Conservation (phyloP, 2,888 invertebrate species). For the Agrochola litura region DNA sequence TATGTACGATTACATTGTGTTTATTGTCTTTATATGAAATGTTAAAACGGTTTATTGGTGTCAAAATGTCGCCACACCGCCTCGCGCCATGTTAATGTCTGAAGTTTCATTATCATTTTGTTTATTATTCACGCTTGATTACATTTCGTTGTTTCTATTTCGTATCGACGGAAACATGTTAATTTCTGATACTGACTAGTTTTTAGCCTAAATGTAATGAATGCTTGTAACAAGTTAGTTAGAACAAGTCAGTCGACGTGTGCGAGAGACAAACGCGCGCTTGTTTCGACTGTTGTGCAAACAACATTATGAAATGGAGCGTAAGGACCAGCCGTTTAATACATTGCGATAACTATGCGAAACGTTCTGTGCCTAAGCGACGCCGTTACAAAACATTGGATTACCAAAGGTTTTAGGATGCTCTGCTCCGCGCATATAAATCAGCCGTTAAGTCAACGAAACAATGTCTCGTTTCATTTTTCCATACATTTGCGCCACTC, state of each 20-base stretch:
- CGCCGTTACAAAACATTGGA: conserved; percentile 81
- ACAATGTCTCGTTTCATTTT: conserved; percentile 79
- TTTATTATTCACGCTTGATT: conserved; percentile 52
- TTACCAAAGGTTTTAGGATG: conserved; percentile 76
- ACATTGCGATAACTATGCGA: conserved; percentile 78
- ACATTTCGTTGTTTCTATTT: conserved; percentile 45
- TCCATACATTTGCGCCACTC: conserved; percentile 81
- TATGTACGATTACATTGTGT: conserved; percentile 72
- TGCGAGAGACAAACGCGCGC: conserved; percentile 77
- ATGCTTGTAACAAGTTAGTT: conserved; percentile 35
- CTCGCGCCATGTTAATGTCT: conserved; percentile 38
- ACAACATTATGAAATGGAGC: conserved; percentile 86
- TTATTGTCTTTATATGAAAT: conserved; percentile 71
- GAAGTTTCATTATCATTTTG: conserved; percentile 51
- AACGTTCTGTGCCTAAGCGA: conserved; percentile 77
- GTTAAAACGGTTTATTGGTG: conserved; percentile 68
- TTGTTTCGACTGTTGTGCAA: conserved; percentile 83
- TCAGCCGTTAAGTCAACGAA: conserved; percentile 69
- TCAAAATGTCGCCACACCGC: conserved; percentile 59
- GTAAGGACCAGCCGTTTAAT: conserved; percentile 81
- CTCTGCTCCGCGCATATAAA: conserved; percentile 76
- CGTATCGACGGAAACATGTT: conserved; percentile 27
- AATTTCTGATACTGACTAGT: conserved; percentile 24
- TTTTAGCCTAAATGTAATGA: conserved; percentile 24
- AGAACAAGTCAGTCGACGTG: conserved; percentile 66